phyloP scores from a whole-genome alignment of 2,797 vertebrate genomes.

The Eulemur coronatus region DNA sequence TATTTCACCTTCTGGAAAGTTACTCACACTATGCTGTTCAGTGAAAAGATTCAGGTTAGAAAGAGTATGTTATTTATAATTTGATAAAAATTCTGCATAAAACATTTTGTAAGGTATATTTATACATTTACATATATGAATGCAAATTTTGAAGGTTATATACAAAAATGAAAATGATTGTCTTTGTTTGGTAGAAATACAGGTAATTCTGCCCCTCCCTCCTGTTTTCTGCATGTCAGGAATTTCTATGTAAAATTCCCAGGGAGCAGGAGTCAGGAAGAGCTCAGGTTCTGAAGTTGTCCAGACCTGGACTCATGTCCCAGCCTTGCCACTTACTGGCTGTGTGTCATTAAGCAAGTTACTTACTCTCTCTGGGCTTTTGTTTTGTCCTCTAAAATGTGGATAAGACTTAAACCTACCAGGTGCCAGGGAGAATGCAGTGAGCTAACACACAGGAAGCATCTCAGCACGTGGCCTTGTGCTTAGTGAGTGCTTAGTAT shows the following conservation, averaged over 20 bases:
- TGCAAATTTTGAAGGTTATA: neutral
- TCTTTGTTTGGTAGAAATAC: neutral
- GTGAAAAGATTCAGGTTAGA: neutral
- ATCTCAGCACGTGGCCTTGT: neutral
- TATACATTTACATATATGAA: neutral
- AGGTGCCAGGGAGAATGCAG: neutral
- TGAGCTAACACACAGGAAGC: neutral
- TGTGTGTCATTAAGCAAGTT: neutral
- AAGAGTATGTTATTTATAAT: neutral
- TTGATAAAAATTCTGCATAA: neutral
- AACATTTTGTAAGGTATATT: neutral
- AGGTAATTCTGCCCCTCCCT: neutral
- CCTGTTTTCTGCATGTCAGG: neutral
- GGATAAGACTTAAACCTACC: neutral
- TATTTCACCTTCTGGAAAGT: neutral
- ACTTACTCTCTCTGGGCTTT: neutral
- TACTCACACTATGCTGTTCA: neutral
- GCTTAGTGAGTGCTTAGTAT: neutral
- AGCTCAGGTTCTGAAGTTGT: neutral
- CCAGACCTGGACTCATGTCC: neutral
- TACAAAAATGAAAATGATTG: neutral
- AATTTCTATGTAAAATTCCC: neutral
- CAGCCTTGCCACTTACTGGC: neutral
- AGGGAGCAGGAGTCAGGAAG: neutral
- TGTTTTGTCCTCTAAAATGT: neutral